phyloP scores from a whole-genome alignment of 2,888 invertebrate genomes.

The Anoplius nigerrimus region DNA sequence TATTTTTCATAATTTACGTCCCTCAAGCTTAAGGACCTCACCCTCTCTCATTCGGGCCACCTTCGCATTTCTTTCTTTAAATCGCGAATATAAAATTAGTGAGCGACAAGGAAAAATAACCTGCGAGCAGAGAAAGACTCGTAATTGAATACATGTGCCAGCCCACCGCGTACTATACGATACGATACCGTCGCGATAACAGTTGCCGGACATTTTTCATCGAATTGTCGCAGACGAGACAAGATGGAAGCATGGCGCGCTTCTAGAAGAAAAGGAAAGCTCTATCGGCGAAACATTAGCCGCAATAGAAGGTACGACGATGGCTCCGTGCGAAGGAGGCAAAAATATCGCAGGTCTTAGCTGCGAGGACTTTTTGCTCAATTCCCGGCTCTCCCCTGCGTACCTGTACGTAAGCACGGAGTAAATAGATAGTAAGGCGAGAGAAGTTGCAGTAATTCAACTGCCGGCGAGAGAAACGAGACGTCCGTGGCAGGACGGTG shows the following conservation, averaged over 20 bases:
- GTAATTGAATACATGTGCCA: too few relatives aligned
- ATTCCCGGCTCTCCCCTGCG: neutral
- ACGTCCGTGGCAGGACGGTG: slow-evolving; percentile 14
- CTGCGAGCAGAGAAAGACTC: too few relatives aligned
- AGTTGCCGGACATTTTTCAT: too few relatives aligned
- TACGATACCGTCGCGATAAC: too few relatives aligned
- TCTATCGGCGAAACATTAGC: slow-evolving; percentile 2
- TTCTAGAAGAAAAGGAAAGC: neutral
- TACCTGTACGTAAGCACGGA: slow-evolving; percentile 13
- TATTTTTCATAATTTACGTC: slow-evolving; percentile 5
- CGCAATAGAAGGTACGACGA: neutral
- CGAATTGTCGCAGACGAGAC: too few relatives aligned
- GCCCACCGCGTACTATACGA: too few relatives aligned
- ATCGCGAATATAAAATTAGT: too few relatives aligned
- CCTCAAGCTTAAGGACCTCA: too few relatives aligned
- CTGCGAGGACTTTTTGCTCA: slow-evolving; percentile 2
- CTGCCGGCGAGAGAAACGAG: slow-evolving; percentile 24
- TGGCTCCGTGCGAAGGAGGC: neutral
- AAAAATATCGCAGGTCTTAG: slow-evolving; percentile 1
- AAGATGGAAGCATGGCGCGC: too few relatives aligned
- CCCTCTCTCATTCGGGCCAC: too few relatives aligned
- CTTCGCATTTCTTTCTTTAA: too few relatives aligned
- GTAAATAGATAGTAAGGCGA: slow-evolving; percentile 31
- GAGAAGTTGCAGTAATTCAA: slow-evolving; percentile 39
- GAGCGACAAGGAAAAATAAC: too few relatives aligned